Evolutionary conservation across 92 coral and sea anemone species (phyloP).

Genomic region (Palythoa heliodiscus): DNA sequence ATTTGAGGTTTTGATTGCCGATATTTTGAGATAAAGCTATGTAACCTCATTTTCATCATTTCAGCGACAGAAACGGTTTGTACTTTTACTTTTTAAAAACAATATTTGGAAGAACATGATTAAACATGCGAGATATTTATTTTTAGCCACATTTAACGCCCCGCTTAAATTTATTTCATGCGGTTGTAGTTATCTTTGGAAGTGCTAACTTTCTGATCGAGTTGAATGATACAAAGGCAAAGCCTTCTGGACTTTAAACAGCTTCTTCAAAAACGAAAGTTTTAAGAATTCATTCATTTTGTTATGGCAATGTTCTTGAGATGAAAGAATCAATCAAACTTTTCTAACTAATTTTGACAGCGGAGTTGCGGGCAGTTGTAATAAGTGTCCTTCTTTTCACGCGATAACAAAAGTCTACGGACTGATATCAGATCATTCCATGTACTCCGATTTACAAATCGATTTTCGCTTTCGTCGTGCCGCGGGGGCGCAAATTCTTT

Average conservation of each 20-base stretch:
- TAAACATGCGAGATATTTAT: not conserved
- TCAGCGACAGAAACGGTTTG: not conserved
- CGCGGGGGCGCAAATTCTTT: constrained; percentile 24
- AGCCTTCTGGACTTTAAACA: not conserved
- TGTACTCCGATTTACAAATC: not conserved
- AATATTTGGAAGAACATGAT: not conserved
- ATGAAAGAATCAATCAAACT: not conserved
- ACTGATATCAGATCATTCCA: not conserved
- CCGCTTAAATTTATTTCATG: not conserved
- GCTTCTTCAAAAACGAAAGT: constrained; percentile 21
- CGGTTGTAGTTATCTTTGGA: not conserved
- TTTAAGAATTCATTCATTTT: not conserved
- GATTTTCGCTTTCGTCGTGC: constrained; percentile 5
- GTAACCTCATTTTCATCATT: not conserved
- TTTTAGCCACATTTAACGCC: not conserved
- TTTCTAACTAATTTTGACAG: constrained; percentile 16
- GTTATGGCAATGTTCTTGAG: not conserved
- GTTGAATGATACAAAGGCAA: not conserved
- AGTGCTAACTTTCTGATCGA: not conserved
- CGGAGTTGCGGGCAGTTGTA: constrained; percentile 4
- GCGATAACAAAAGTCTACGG: not conserved
- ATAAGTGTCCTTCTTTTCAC: not conserved
- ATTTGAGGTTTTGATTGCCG: constrained; percentile 8
- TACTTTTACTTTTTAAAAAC: not conserved
- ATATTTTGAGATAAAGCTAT: not conserved